Conservation (phyloP, 2,797 vertebrate genomes). For the Amblyopsis hoosieri region DNA sequence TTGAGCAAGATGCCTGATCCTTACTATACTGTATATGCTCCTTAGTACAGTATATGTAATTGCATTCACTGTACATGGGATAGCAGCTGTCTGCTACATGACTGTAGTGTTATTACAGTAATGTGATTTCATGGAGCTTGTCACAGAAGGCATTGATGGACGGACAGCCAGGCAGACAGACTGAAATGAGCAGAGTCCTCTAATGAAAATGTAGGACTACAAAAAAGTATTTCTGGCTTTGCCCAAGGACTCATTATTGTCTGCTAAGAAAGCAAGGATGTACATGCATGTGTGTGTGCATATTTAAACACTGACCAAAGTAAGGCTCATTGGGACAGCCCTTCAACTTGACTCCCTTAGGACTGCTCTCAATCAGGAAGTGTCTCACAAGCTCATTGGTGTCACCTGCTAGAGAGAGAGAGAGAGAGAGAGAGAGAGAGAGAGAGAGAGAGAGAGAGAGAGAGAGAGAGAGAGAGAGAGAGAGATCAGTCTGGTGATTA, state of each 20-base stretch:
- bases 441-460: background rate
- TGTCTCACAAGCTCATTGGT: constrained; percentile 95
- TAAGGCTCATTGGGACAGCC: constrained; percentile 97
- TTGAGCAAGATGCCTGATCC: too few species aligned
- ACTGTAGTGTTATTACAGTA: constrained; percentile 21
- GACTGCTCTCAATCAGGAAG: constrained; percentile 97
- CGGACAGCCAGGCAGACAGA: constrained; percentile 8
- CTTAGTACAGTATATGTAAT: too few species aligned
- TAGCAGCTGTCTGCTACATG: too few species aligned
- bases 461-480: constrained; percentile 3
- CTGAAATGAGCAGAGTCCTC: background rate
- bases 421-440: background rate
- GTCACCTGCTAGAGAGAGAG: constrained; percentile 77
- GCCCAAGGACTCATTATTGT: too few species aligned
- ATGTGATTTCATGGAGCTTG: constrained; percentile 37
- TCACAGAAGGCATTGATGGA: constrained; percentile 17
- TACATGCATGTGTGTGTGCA: background rate
- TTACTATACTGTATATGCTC: constrained; percentile 41
- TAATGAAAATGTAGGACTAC: background rate
- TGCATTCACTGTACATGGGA: too few species aligned
- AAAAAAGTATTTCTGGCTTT: background rate
- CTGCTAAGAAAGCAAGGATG: background rate
- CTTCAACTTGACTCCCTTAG: constrained; percentile 97
- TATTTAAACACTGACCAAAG: constrained; percentile 85
- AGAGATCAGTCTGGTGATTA: constrained; percentile 12